A percentile compares a stretch with the other conserved stretches of the same genome.
Conservation (phyloP, 2,113 vertebrate species). For the Sterrhoptilus dennistouni region DNA sequence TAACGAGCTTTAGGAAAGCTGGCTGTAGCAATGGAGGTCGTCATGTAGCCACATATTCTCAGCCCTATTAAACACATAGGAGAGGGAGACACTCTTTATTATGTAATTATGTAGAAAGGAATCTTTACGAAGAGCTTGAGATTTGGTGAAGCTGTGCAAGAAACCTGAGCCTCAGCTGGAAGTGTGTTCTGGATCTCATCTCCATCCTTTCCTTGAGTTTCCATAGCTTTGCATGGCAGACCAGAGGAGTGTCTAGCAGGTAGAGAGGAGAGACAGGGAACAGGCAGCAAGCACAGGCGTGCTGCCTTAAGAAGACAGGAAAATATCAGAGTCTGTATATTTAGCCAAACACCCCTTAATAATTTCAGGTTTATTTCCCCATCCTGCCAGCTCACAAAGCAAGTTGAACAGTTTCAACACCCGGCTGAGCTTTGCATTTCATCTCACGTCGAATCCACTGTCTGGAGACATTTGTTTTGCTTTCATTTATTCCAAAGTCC, state of each 20-base stretch:
- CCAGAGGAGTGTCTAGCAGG: not conserved
- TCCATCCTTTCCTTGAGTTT: not conserved
- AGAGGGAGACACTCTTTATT: not conserved
- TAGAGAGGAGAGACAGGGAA: not conserved
- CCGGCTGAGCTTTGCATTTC: not conserved
- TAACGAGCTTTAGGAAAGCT: not conserved
- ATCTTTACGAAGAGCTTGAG: not conserved
- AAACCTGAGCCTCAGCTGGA: not conserved
- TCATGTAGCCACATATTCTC: rapidly evolving
- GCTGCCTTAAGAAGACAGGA: not conserved
- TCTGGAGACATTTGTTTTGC: slow-evolving; percentile 21
- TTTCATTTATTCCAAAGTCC: slow-evolving; percentile 40
- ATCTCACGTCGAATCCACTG: not conserved
- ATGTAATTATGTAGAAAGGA: not conserved
- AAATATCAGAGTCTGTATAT: not conserved
- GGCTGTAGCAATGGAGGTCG: not conserved
- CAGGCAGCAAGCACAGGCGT: not conserved
- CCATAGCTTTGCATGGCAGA: not conserved
- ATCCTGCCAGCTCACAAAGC: not conserved
- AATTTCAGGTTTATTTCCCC: slow-evolving; percentile 15
- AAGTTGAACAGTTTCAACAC: not conserved
- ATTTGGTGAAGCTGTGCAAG: not conserved
- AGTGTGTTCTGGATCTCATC: not conserved
- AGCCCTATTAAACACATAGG: not conserved
- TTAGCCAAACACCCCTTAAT: not conserved